phyloP scores from a whole-genome alignment of 2,797 vertebrate species.

The Serranus cabrilla region DNA sequence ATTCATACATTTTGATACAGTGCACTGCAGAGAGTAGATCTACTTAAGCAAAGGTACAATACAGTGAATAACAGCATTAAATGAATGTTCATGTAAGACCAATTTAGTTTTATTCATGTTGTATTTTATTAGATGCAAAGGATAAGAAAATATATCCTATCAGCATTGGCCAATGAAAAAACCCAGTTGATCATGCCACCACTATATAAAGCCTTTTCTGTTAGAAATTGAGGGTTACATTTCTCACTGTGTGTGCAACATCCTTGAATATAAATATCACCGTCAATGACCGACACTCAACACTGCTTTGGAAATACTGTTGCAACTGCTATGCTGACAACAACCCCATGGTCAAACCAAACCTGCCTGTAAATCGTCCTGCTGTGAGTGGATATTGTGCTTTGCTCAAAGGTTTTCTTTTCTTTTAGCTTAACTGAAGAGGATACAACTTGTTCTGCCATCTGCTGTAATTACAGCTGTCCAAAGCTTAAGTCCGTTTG shows the following conservation, averaged over 20 bases:
- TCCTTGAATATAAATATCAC: background rate
- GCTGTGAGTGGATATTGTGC: background rate
- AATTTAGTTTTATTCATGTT: too few species aligned
- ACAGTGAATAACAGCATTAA: too few species aligned
- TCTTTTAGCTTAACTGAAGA: background rate
- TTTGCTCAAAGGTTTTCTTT: background rate
- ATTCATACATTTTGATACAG: too few species aligned
- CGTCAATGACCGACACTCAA: background rate
- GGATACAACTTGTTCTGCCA: background rate
- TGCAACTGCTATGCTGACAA: background rate
- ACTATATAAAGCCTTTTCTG: background rate
- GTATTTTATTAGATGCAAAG: too few species aligned
- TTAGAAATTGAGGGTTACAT: background rate
- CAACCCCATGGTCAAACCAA: background rate
- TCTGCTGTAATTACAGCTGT: conserved; percentile 7
- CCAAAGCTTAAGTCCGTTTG: conserved; percentile 14
- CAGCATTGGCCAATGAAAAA: too few species aligned
- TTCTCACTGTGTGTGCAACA: background rate
- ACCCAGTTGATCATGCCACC: too few species aligned
- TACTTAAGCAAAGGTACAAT: too few species aligned
- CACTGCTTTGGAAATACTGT: background rate
- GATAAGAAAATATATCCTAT: too few species aligned
- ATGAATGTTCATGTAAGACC: too few species aligned
- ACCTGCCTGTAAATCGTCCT: background rate
- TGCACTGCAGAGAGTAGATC: too few species aligned